Evolutionary conservation across 2,113 vertebrate genomes (phyloP).

Genomic region (Pterocles gutturalis): DNA sequence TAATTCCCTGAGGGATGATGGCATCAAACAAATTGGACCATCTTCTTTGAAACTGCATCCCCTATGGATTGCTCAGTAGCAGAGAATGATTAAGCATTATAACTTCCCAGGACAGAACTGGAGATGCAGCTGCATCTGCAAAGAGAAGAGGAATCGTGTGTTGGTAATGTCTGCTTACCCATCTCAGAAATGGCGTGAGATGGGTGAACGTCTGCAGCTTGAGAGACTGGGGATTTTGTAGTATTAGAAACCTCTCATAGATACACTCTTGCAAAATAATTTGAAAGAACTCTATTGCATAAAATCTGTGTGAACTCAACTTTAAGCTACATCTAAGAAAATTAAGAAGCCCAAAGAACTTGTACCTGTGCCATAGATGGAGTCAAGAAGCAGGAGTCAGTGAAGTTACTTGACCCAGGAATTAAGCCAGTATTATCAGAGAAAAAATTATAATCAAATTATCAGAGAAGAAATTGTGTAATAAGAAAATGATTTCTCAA

Average conservation of each 20-base stretch:
- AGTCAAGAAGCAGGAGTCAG: background rate
- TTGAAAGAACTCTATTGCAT: background rate
- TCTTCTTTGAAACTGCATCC: slow-evolving; percentile 6
- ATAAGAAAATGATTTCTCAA: background rate
- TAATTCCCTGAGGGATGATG: background rate
- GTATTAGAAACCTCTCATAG: background rate
- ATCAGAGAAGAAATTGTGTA: background rate
- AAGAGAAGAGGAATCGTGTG: background rate
- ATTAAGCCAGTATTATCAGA: background rate
- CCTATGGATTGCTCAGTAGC: background rate
- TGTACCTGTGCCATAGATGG: accelerated
- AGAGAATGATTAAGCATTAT: background rate
- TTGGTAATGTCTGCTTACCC: accelerated
- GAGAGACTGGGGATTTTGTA: background rate
- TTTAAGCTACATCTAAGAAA: background rate
- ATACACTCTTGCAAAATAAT: background rate
- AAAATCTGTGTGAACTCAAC: background rate
- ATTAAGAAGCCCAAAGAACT: background rate
- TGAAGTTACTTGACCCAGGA: background rate
- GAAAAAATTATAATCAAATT: background rate
- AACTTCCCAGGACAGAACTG: background rate
- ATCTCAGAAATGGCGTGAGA: background rate
- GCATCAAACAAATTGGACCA: slow-evolving; percentile 18
- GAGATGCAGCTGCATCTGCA: background rate
- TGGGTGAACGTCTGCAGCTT: background rate